Evolutionary conservation across 2,888 invertebrate genomes (phyloP).

Genomic region (Melieria picta): DNA sequence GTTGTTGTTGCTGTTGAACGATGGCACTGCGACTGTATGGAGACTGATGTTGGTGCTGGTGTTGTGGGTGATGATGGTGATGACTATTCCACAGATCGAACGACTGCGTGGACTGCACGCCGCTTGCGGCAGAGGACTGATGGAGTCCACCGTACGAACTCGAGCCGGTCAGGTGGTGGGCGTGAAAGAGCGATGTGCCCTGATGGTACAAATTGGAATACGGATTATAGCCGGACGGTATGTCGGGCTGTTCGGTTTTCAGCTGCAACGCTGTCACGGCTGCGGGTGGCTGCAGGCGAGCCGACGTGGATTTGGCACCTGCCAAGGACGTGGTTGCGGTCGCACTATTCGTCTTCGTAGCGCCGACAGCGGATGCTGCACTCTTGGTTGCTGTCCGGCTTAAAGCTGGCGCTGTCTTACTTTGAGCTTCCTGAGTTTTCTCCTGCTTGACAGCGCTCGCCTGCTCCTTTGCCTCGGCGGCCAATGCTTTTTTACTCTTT

Average conservation of each 20-base stretch:
- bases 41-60: constrained; percentile 39
- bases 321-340: constrained; percentile 21
- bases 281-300: constrained; percentile 17
- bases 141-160: constrained; percentile 23
- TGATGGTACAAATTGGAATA: constrained; percentile 57
- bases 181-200: constrained; percentile 50
- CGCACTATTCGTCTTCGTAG: neutral
- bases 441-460: constrained; percentile 49
- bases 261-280: constrained; percentile 45
- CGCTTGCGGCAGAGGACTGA: constrained; percentile 25
- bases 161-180: constrained; percentile 38
- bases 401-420: constrained; percentile 33
- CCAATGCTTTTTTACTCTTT: constrained; percentile 60
- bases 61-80: constrained; percentile 48
- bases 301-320: neutral
- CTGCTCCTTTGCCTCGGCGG: constrained; percentile 57
- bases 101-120: constrained; percentile 35
- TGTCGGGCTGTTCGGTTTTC: constrained; percentile 52
- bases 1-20: constrained; percentile 34
- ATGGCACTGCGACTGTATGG: constrained; percentile 38
- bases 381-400: constrained; percentile 34
- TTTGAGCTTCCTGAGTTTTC: constrained; percentile 42
- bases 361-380: constrained; percentile 20
- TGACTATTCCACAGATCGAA: constrained; percentile 49
- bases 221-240: constrained; percentile 43